phyloP scores from a whole-genome alignment of 2,797 vertebrate species.

The Xenentodon cancila region DNA sequence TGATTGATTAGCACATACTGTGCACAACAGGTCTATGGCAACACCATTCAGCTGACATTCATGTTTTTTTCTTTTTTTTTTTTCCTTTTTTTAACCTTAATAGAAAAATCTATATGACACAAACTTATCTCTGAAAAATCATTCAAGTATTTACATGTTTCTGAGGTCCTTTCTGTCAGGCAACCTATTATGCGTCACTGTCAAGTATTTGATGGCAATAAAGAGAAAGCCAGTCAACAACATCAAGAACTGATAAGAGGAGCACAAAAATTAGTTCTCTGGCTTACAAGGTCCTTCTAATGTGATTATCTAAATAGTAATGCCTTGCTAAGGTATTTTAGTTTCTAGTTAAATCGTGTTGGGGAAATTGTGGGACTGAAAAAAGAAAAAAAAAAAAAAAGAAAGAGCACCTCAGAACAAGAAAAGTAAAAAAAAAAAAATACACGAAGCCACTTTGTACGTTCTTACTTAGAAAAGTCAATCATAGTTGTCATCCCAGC shows the following conservation, averaged over 20 bases:
- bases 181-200: constrained; percentile 66
- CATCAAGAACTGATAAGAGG: constrained; percentile 56
- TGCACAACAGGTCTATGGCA: constrained; percentile 71
- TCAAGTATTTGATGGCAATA: constrained; percentile 61
- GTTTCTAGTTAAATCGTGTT: constrained; percentile 48
- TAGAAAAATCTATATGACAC: constrained; percentile 68
- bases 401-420: constrained; percentile 60
- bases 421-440: constrained; percentile 58
- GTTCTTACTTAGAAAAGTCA: not conserved
- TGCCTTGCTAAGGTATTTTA: constrained; percentile 25
- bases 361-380: constrained; percentile 29
- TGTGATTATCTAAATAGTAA: constrained; percentile 24
- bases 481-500: not conserved
- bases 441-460: constrained; percentile 4
- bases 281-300: constrained; percentile 36
- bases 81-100: constrained; percentile 34
- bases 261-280: constrained; percentile 30
- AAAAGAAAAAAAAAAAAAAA: constrained; percentile 23
- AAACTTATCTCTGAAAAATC: constrained; percentile 69
- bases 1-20: constrained; percentile 66
- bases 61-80: constrained; percentile 45
- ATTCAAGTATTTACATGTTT: constrained; percentile 80
- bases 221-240: constrained; percentile 48
- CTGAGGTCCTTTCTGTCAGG: constrained; percentile 75
- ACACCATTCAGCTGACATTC: constrained; percentile 75